Percentiles rank a stretch among this genome's conserved stretches.
Conservation (phyloP, 2,888 invertebrate genomes). For the Drosophila antonietae region DNA sequence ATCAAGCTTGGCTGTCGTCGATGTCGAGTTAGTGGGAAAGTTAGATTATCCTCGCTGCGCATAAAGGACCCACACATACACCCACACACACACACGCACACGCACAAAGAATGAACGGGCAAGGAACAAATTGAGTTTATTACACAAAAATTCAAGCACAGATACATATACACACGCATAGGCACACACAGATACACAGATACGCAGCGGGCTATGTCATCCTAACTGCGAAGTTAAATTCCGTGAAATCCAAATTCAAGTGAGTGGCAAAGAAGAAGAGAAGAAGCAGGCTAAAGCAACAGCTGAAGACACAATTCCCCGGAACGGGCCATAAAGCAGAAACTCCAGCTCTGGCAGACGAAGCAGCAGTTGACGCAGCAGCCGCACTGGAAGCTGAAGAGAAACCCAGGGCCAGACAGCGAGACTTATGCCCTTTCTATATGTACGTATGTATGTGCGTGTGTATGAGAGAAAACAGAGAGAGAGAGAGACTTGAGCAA, state of each 20-base stretch:
- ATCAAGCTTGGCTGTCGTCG: conserved; percentile 35
- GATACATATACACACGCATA: conserved; percentile 11
- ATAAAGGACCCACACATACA: conserved; percentile 40
- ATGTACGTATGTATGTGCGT: conserved; percentile 24
- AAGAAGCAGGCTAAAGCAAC: conserved; percentile 42
- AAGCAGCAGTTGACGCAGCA: conserved; percentile 30
- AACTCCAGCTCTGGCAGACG: conserved; percentile 52
- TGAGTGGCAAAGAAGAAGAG: conserved; percentile 59
- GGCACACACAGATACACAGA: conserved; percentile 28
- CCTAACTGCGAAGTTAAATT: conserved; percentile 76
- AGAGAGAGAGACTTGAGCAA: conserved; percentile 11
- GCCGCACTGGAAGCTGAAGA: conserved; percentile 26
- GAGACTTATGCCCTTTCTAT: conserved; percentile 57
- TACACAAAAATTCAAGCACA: conserved; percentile 51
- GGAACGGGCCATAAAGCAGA: conserved; percentile 76
- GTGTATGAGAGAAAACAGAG: conserved; percentile 9
- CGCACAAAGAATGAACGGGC: conserved; percentile 23
- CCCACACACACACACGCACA: conserved; percentile 1
- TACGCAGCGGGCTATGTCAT: conserved; percentile 65
- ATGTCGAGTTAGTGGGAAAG: conserved; percentile 70
- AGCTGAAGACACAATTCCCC: conserved; percentile 78
- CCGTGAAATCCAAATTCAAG: conserved; percentile 78
- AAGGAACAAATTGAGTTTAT: conserved; percentile 50
- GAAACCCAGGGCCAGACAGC: conserved; percentile 47
- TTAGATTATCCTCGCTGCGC: conserved; percentile 68